Conservation (phyloP, 1,140 invertebrate genomes). For the Drosophila miranda region DNA sequence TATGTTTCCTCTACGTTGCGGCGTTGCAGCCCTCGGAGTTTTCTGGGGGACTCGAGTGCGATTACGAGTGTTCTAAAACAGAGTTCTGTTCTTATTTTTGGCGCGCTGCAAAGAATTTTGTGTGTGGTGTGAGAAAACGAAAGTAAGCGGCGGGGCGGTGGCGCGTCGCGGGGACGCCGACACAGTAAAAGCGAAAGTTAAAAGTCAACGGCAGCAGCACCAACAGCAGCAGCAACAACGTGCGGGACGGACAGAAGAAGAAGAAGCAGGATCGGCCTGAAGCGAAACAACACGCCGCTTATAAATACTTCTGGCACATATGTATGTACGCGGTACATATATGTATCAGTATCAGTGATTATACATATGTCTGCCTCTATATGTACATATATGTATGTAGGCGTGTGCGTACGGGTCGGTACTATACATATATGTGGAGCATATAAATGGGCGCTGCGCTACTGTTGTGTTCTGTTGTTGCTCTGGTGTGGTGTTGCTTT, state of each 20-base stretch:
- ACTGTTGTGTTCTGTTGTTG: conserved; percentile 32
- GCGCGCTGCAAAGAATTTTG: conserved; percentile 47
- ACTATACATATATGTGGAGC: conserved; percentile 41
- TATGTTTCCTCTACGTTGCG: conserved; percentile 29
- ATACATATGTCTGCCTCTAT: conserved; percentile 61
- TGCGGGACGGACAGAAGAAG: conserved; percentile 3
- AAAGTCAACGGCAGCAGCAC: conserved; percentile 35
- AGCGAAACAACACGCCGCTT: conserved; percentile 61
- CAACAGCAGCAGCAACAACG: conserved; percentile 1
- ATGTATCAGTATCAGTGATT: conserved; percentile 76
- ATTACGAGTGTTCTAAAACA: conserved; percentile 17
- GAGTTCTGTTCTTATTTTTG: conserved; percentile 46
- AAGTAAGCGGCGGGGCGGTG: conserved; percentile 29
- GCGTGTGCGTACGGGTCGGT: not conserved
- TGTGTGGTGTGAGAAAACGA: conserved; percentile 41
- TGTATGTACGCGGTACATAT: conserved; percentile 56
- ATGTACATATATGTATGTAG: conserved; percentile 14
- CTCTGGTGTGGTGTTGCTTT: conserved; percentile 11
- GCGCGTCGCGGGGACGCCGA: conserved; percentile 28
- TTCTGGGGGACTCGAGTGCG: conserved; percentile 10
- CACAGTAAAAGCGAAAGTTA: conserved; percentile 57
- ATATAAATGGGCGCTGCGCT: conserved; percentile 53
- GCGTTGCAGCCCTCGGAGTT: conserved; percentile 7
- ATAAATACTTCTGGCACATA: conserved; percentile 76
- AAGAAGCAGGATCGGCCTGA: conserved; percentile 42